These are phyloP conservation scores for Venusia cambrica DNA, from an alignment of 2,888 invertebrate species.

Conservation along the genomic window DNA sequence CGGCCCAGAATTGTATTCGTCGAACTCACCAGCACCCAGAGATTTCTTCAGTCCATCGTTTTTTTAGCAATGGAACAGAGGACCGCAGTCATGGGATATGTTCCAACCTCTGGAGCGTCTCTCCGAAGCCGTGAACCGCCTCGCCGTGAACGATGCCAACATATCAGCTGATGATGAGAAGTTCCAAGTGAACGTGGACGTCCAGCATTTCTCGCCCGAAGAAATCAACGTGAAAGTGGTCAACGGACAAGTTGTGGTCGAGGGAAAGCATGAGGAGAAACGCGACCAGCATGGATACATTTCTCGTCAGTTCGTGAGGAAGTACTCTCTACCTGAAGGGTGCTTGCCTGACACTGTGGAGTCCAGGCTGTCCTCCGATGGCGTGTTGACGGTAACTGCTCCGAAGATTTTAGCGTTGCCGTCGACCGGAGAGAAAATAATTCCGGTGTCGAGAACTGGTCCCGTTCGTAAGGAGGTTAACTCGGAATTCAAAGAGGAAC, in stretches of 20 bases:
- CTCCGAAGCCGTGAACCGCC: conserved; percentile 52
- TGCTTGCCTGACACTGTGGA: conserved; percentile 86
- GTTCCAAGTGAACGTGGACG: conserved; percentile 87
- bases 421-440: conserved; percentile 73
- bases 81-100: conserved; percentile 44
- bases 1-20: conserved; percentile 37
- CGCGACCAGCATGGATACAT: conserved; percentile 87
- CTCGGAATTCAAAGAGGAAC: too few species aligned
- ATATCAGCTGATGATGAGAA: conserved; percentile 75
- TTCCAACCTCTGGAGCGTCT: conserved; percentile 55
- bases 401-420: conserved; percentile 73
- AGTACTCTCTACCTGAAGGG: conserved; percentile 86
- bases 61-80: too few species aligned
- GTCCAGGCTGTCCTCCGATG: conserved; percentile 88
- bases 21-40: conserved; percentile 36
- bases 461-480: conserved; percentile 63
- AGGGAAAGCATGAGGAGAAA: conserved; percentile 90
- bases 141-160: conserved; percentile 64
- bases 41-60: conserved; percentile 35
- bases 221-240: conserved; percentile 88
- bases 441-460: conserved; percentile 83
- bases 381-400: conserved; percentile 87
- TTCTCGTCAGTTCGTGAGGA: conserved; percentile 86
- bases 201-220: conserved; percentile 88
- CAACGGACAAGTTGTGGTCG: conserved; percentile 84